Evolutionary conservation across 2,797 vertebrate species (phyloP).

Genomic region (Semotilus atromaculatus): DNA sequence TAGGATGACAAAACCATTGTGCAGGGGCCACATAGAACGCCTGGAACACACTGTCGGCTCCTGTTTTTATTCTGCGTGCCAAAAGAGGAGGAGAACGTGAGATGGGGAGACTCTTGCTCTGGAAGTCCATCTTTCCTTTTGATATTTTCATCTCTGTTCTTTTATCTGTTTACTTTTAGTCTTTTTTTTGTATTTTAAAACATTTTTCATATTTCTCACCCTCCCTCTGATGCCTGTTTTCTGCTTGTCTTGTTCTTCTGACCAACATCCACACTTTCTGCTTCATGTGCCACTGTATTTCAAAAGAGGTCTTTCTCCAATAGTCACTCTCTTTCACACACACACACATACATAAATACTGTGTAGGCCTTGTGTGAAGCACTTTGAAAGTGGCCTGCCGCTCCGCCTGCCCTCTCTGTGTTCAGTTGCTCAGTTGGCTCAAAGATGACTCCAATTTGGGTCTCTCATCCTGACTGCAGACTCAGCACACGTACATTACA

Average conservation of each 20-base stretch:
- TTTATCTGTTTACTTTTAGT: constrained; percentile 14
- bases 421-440: constrained; percentile 65
- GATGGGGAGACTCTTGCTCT: constrained; percentile 34
- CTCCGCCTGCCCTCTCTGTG: constrained; percentile 61
- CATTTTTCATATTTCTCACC: background rate
- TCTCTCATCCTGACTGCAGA: constrained; percentile 47
- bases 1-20: constrained; percentile 74
- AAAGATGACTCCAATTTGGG: constrained; percentile 72
- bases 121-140: constrained; percentile 4
- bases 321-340: background rate
- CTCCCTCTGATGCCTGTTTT: background rate
- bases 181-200: background rate
- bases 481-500: constrained; percentile 45
- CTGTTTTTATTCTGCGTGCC: constrained; percentile 47
- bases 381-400: constrained; percentile 65
- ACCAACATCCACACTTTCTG: background rate
- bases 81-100: constrained; percentile 49
- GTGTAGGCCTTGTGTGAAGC: constrained; percentile 52
- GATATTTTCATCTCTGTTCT: constrained; percentile 1
- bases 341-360: background rate
- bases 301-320: constrained; percentile 35
- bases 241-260: background rate
- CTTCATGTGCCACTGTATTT: background rate
- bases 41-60: constrained; percentile 60
- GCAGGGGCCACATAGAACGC: constrained; percentile 68